Evolutionary conservation across 2,113 vertebrate species (phyloP).

Genomic region (Rhizomys pruinosus): DNA sequence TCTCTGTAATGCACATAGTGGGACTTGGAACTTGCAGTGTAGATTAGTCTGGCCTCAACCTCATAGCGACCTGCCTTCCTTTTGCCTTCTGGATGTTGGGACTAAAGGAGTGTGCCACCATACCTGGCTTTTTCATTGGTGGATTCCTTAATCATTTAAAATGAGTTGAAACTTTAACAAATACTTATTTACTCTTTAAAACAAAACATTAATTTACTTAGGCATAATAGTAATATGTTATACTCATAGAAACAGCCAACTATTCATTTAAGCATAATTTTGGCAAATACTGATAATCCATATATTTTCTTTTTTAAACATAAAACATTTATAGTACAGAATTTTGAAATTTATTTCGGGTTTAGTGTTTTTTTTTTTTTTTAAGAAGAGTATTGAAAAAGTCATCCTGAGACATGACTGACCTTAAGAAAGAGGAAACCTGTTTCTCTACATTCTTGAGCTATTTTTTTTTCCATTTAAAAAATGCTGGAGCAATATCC

Average conservation of each 20-base stretch:
- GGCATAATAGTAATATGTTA: constrained; percentile 15
- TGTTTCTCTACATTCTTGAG: not conserved
- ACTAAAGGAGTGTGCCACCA: not conserved
- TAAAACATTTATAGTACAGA: not conserved
- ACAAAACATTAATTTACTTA: constrained; percentile 31
- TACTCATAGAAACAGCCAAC: constrained; percentile 32
- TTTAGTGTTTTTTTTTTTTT: constrained; percentile 20
- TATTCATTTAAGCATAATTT: constrained; percentile 25
- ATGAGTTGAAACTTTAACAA: constrained; percentile 13
- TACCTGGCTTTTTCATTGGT: not conserved
- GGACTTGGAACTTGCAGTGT: not conserved
- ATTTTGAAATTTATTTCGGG: constrained; percentile 10
- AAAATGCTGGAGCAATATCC: not conserved
- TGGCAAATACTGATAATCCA: constrained; percentile 23
- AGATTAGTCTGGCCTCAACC: not conserved
- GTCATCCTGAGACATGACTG: not conserved
- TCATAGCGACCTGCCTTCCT: too few relatives aligned
- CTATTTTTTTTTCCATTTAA: not conserved
- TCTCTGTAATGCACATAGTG: too few relatives aligned
- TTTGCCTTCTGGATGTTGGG: too few relatives aligned
- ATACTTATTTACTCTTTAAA: constrained; percentile 32
- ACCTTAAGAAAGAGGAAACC: not conserved
- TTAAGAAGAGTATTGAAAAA: not conserved
- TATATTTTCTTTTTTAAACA: constrained; percentile 25
- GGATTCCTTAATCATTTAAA: constrained; percentile 47